phyloP scores from a whole-genome alignment of 2,113 vertebrate species.

The Cyphomyrus plagiostoma region DNA sequence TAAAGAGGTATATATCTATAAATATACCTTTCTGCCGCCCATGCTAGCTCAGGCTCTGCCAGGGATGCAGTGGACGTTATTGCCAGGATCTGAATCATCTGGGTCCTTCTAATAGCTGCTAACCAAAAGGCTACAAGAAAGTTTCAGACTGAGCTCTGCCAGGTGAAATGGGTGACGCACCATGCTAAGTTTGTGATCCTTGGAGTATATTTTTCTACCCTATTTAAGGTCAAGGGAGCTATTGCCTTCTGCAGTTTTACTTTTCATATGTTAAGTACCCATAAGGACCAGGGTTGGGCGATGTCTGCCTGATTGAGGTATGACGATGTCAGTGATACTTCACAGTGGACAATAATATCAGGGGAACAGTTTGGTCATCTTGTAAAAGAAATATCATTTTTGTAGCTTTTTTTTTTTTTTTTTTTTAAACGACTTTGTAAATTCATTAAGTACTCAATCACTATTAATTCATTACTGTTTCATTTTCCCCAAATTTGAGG shows the following conservation, averaged over 20 bases:
- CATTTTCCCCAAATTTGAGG: neutral
- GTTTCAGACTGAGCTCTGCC: neutral
- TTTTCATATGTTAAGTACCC: neutral
- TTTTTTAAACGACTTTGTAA: neutral
- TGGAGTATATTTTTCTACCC: neutral
- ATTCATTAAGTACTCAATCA: neutral
- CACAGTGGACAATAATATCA: neutral
- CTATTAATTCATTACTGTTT: neutral
- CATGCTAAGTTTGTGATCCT: neutral
- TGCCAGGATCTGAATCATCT: neutral
- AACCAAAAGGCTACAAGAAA: neutral
- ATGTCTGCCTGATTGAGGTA: neutral
- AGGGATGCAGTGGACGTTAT: neutral
- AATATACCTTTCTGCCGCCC: neutral
- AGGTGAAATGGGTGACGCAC: neutral
- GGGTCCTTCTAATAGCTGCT: neutral
- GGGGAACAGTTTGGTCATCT: neutral
- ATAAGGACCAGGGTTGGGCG: neutral
- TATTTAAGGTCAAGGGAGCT: neutral
- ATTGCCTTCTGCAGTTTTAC: neutral
- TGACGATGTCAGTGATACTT: neutral
- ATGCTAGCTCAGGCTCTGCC: neutral
- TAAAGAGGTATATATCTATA: neutral
- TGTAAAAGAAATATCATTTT: neutral
- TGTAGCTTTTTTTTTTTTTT: neutral